A percentile compares a stretch with the other conserved stretches of the same genome.
Evolutionary conservation across 2,888 invertebrate genomes (phyloP).

Genomic region (Drosophila ustulata): DNA sequence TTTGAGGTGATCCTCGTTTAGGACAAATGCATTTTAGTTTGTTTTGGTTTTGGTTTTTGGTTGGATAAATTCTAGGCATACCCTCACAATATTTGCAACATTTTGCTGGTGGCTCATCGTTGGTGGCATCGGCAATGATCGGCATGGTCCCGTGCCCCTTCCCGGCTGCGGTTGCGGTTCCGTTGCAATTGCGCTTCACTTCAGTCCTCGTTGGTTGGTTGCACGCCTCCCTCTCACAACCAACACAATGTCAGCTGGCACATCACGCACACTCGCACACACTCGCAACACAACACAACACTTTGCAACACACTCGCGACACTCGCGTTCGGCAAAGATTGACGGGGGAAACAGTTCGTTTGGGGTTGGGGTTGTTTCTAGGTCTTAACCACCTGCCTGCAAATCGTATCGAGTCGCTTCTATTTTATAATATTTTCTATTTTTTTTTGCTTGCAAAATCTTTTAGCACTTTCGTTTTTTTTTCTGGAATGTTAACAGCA

Average conservation of each 20-base stretch:
- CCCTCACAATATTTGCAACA: constrained; percentile 97
- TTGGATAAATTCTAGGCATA: constrained; percentile 85
- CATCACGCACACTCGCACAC: constrained; percentile 17
- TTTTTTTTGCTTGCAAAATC: constrained; percentile 27
- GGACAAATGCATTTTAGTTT: not conserved
- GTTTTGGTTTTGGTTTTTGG: not conserved
- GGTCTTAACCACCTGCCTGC: constrained; percentile 21
- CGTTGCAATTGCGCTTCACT: constrained; percentile 15
- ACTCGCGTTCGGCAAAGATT: constrained; percentile 13
- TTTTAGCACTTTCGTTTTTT: constrained; percentile 48
- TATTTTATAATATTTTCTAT: not conserved
- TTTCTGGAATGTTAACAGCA: constrained; percentile 62
- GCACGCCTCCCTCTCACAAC: constrained; percentile 19
- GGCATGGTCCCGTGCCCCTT: constrained; percentile 86
- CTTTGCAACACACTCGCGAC: constrained; percentile 33
- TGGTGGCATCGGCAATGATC: constrained; percentile 87
- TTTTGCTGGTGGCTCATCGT: constrained; percentile 93
- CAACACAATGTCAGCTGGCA: constrained; percentile 54
- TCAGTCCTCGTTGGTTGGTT: not conserved
- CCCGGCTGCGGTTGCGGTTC: constrained; percentile 20
- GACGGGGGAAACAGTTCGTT: not conserved
- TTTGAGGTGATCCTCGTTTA: not conserved
- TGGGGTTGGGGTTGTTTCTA: not conserved
- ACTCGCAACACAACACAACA: constrained; percentile 9
- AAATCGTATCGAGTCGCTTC: not conserved